These are phyloP conservation scores for Allacma fusca DNA, from an alignment of 2,888 invertebrate species.

Conservation along the genomic window DNA sequence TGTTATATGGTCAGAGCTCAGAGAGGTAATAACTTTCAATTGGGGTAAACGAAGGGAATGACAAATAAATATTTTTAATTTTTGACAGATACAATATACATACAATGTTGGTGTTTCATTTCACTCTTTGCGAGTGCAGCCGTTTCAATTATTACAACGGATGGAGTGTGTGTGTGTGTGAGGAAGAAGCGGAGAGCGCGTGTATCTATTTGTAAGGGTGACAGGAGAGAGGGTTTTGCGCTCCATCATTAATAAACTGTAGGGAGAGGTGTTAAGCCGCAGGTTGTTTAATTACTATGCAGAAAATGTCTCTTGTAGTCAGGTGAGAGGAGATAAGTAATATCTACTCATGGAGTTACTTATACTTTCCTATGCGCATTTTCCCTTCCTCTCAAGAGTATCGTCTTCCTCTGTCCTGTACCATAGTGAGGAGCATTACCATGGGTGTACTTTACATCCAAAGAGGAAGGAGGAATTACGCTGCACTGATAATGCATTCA, in stretches of 20 bases:
- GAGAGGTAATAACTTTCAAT: no score
- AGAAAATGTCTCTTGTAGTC: constrained; percentile 21
- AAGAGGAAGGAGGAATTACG: background rate
- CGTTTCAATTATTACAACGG: no score
- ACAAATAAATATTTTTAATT: no score
- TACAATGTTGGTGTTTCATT: no score
- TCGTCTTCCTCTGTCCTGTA: no score
- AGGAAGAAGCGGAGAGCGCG: no score
- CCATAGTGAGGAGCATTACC: no score
- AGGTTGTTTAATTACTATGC: constrained; percentile 29
- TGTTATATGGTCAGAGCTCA: no score
- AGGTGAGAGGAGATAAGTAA: constrained; percentile 18
- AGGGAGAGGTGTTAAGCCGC: background rate
- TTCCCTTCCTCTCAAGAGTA: background rate
- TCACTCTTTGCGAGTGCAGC: no score
- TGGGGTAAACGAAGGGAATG: no score
- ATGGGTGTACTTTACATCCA: background rate
- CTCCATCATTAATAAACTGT: constrained; percentile 32
- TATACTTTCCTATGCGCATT: background rate
- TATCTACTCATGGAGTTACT: background rate
- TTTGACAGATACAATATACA: no score
- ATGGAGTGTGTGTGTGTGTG: no score
- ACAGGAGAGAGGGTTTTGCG: background rate
- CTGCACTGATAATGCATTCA: background rate
- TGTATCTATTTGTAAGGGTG: background rate